phyloP scores from a whole-genome alignment of 2,113 vertebrate species.

The Emydocephalus ijimae region DNA sequence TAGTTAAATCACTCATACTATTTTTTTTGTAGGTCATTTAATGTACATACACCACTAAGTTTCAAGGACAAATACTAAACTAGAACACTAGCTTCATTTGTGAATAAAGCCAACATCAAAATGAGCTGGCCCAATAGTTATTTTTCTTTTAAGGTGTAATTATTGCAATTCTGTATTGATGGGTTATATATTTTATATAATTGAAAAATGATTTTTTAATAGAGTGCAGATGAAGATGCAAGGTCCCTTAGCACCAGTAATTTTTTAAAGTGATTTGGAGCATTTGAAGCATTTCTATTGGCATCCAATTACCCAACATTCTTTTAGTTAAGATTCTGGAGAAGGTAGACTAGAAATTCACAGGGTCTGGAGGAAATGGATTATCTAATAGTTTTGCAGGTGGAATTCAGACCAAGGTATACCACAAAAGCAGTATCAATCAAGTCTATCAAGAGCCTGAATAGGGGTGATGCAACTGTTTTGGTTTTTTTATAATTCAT shows the following conservation, averaged over 20 bases:
- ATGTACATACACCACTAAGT: not conserved
- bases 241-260: not conserved
- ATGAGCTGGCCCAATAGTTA: not conserved
- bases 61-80: not conserved
- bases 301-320: not conserved
- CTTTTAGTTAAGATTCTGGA: not conserved
- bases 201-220: not conserved
- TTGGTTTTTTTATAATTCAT: not conserved
- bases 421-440: not conserved
- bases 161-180: not conserved
- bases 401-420: not conserved
- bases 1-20: not conserved
- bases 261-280: not conserved
- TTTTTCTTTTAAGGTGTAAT: not conserved
- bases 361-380: not conserved
- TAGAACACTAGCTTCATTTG: not conserved
- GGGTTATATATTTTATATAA: not conserved
- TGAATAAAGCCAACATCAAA: not conserved
- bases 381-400: not conserved
- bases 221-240: not conserved
- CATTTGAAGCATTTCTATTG: not conserved
- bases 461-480: not conserved
- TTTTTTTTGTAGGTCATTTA: not conserved
- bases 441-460: not conserved
- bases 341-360: not conserved